phyloP scores from a whole-genome alignment of 2,888 invertebrate genomes.

The Scaptodrosophila latifasciaeformis region DNA sequence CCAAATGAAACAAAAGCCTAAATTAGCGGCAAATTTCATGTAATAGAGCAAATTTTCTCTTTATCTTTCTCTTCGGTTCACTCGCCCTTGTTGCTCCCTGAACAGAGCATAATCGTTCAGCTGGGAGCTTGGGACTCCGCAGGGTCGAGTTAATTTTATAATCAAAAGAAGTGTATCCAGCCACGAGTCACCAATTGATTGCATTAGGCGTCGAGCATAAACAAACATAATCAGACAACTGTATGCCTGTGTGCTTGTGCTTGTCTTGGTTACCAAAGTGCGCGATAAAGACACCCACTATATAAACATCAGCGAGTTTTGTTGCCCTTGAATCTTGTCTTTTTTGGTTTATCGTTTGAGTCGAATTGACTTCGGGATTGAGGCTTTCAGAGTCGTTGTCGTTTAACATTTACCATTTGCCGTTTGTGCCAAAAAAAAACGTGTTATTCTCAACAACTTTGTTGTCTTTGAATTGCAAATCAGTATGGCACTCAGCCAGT shows the following conservation, averaged over 20 bases:
- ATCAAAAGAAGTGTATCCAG: constrained; percentile 31
- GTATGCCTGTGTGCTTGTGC: constrained; percentile 8
- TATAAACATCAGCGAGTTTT: too few species aligned
- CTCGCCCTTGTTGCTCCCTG: background rate
- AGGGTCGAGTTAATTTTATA: constrained; percentile 49
- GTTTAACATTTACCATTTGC: background rate
- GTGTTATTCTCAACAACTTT: constrained; percentile 41
- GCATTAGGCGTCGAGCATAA: constrained; percentile 62
- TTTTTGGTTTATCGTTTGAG: background rate
- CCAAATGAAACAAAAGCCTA: constrained; percentile 32
- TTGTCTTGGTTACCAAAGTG: background rate
- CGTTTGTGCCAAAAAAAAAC: constrained; percentile 9
- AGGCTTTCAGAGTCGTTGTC: background rate
- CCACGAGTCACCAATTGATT: constrained; percentile 43
- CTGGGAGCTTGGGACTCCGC: constrained; percentile 20
- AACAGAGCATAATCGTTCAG: constrained; percentile 35
- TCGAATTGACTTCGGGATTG: background rate
- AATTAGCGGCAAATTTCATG: constrained; percentile 53
- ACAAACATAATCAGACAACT: constrained; percentile 59
- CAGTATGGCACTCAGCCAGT: constrained; percentile 35
- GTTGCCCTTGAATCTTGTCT: too few species aligned
- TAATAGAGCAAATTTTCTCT: constrained; percentile 1
- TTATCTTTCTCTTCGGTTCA: background rate
- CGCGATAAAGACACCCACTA: constrained; percentile 21
- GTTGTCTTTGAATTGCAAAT: constrained; percentile 63